Evolutionary conservation across 2,888 invertebrate species (phyloP), one percentile per base, ranked within the genome.

Genomic region (Cheilosia vulpina): DNA sequence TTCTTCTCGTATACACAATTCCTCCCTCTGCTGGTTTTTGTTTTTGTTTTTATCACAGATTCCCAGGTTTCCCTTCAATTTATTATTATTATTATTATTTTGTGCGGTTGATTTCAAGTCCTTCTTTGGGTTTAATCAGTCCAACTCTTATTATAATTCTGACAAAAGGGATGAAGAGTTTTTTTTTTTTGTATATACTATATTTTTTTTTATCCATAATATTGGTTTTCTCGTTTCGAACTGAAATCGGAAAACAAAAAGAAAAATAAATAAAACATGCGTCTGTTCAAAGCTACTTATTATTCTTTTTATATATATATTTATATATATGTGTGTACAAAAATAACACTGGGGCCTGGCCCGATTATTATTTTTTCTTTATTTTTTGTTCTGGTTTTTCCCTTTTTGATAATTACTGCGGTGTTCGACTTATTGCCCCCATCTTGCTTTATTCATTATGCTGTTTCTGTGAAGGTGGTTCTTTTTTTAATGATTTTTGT

Each of bases 41-140:
- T 77, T 38, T 68, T 62, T 81, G 52, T 76, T 76, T 85, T 80
- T 76, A 80, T 76, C 71, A 76, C 76, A 66, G 68, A 80, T 71
- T 72, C 66, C 76, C 76, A 55, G 66, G 80, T 72, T 80, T 81
- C 81, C 66, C 76, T 81, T 81, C 76, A 68, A 76, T 85, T 81
- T 85, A 81, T 73, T 73, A 68, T 85, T 85, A 83, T 82, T 76
- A 78, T 84, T 79, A 65, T 79, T 84, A 38, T 80, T 85, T 58
- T 75, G 66, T 71, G 55, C 55, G 69, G 71, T 66, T 84, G 84
- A 71, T 76, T 80, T 71, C 63, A 71, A 84, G 79, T 79, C 73
- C 57, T 71, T 79, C 85, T 80, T 85, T 4, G 50, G 80, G 71
- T 65, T 76, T 76, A 85, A 85, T 85, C 85, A 85, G 81, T 77